phyloP scores from a whole-genome alignment of 2,113 vertebrate genomes.

The Cyprinodon brontotheroides region DNA sequence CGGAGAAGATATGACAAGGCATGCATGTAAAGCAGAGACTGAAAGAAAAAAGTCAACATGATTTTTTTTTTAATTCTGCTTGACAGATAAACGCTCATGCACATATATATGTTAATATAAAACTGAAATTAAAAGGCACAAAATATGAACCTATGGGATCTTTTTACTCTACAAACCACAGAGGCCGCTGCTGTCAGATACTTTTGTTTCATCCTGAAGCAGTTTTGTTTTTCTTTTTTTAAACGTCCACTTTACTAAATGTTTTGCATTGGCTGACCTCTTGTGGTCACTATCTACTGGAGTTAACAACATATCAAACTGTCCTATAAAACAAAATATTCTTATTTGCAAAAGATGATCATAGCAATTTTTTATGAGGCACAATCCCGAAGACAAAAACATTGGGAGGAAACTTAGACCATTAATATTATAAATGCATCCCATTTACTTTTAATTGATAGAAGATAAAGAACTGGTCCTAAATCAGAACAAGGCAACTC shows the following conservation, averaged over 20 bases:
- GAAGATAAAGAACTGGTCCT: background rate
- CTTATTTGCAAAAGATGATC: background rate
- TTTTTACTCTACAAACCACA: background rate
- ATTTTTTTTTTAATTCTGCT: constrained; percentile 7
- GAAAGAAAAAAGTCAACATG: constrained; percentile 38
- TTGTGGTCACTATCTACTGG: constrained; percentile 48
- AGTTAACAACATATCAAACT: background rate
- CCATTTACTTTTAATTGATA: constrained; percentile 6
- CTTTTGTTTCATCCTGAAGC: background rate
- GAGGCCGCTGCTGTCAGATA: too few relatives aligned
- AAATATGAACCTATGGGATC: background rate
- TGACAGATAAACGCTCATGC: background rate
- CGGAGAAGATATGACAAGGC: constrained; percentile 16
- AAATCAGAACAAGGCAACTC: constrained; percentile 4
- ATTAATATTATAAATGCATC: background rate
- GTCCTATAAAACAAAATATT: background rate
- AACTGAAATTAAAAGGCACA: background rate
- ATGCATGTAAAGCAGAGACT: constrained; percentile 29
- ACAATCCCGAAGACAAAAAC: background rate
- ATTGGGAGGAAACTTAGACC: background rate
- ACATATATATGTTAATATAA: background rate
- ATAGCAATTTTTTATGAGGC: background rate
- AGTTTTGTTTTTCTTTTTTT: background rate
- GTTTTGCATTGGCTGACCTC: constrained; percentile 46
- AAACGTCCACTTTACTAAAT: background rate